Evolutionary conservation across 1,140 invertebrate genomes (phyloP).

Genomic region (Calliopsis andreniformis): DNA sequence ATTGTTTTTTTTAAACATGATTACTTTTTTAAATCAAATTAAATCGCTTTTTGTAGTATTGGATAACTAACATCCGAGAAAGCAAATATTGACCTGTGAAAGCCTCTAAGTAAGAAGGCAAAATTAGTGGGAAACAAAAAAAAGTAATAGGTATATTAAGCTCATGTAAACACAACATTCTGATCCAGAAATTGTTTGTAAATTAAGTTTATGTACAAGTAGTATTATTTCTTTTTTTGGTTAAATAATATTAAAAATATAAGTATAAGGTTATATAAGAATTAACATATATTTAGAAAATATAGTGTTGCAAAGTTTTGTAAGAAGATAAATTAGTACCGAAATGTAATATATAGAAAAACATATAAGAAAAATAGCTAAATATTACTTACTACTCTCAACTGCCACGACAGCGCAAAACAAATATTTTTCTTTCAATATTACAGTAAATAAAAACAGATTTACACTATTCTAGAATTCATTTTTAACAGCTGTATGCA

Average conservation of each 20-base stretch:
- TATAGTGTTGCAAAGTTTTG: background rate
- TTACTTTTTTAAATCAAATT: background rate
- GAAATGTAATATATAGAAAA: constrained; percentile 20
- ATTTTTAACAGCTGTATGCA: constrained; percentile 18
- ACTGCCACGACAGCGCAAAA: constrained; percentile 74
- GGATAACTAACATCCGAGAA: constrained; percentile 73
- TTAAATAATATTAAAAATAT: constrained; percentile 22
- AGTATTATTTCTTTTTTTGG: background rate
- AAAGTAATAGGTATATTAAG: constrained; percentile 37
- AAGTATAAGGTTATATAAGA: background rate
- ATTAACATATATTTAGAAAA: constrained; percentile 11
- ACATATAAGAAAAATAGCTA: constrained; percentile 34
- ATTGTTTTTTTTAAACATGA: background rate
- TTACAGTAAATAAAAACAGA: constrained; percentile 27
- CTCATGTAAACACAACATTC: constrained; percentile 21
- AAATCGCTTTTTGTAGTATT: constrained; percentile 67
- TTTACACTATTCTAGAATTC: background rate
- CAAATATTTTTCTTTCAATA: constrained; percentile 56
- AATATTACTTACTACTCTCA: constrained; percentile 77
- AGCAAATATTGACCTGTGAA: constrained; percentile 47
- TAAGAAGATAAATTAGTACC: background rate
- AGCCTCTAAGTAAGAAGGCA: constrained; percentile 40
- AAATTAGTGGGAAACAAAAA: constrained; percentile 29
- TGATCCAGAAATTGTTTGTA: constrained; percentile 1
- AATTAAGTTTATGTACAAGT: background rate